Percentiles rank a stretch among this genome's conserved stretches.
These are phyloP conservation scores for Sciurus niger DNA, from an alignment of 2,113 vertebrate genomes.

Conservation along the genomic window DNA sequence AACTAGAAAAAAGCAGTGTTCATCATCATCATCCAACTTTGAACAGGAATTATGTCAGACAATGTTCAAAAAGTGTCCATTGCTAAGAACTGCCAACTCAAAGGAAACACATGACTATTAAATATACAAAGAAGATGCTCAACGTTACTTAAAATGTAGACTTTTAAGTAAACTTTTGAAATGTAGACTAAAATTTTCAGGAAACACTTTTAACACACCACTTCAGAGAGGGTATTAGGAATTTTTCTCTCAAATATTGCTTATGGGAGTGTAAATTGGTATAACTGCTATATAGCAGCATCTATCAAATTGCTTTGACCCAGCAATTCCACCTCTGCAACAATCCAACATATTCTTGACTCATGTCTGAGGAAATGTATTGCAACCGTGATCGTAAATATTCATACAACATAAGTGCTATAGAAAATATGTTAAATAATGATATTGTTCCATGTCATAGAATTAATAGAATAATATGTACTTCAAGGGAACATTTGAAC, in stretches of 20 bases:
- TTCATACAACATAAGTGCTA: not conserved
- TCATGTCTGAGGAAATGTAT: slow-evolving; percentile 47
- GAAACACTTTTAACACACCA: not conserved
- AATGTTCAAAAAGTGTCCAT: slow-evolving; percentile 6
- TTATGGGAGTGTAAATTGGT: not conserved
- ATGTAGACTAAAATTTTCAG: slow-evolving; percentile 50
- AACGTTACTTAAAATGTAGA: not conserved
- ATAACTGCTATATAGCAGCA: not conserved
- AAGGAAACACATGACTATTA: not conserved
- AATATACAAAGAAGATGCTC: not conserved
- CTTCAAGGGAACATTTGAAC: not conserved
- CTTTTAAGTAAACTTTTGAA: no score
- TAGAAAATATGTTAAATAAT: slow-evolving; percentile 13
- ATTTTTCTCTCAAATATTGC: slow-evolving; percentile 43
- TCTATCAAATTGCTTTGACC: slow-evolving; percentile 46
- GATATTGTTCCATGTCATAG: not conserved
- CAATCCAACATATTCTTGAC: slow-evolving; percentile 37
- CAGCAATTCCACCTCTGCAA: not conserved
- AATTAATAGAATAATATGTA: slow-evolving; percentile 36
- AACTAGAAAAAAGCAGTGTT: not conserved
- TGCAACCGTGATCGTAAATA: slow-evolving; percentile 10
- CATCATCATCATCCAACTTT: not conserved
- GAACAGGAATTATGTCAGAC: not conserved
- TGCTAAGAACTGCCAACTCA: not conserved
- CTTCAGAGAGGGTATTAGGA: not conserved